Evolutionary conservation across 2,113 vertebrate species (phyloP).

Genomic region (Trogon surrucura): DNA sequence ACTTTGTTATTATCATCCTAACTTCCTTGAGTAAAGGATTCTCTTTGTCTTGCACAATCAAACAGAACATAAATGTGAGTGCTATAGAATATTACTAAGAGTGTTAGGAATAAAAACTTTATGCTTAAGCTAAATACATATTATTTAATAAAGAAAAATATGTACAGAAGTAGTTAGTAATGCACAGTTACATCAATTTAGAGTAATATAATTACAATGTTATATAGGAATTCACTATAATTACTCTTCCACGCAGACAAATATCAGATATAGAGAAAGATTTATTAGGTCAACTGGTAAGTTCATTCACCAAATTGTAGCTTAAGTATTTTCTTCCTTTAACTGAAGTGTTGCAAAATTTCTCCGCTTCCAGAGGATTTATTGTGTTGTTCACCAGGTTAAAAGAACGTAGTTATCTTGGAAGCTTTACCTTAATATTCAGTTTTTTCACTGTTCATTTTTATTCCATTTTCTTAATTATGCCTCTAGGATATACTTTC

Average conservation of each 20-base stretch:
- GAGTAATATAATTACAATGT: neutral
- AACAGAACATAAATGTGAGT: neutral
- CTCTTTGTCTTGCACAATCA: neutral
- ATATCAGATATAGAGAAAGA: neutral
- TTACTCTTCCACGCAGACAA: neutral
- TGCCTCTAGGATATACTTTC: neutral
- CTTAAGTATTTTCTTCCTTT: neutral
- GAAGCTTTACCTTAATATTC: neutral
- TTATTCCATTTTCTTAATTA: neutral
- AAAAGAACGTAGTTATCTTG: neutral
- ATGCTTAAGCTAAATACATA: fast-evolving
- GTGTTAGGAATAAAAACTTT: neutral
- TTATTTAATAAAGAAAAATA: neutral
- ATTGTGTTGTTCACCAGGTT: neutral
- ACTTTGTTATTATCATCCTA: neutral
- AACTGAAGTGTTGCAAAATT: neutral
- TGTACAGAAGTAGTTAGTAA: neutral
- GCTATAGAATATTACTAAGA: neutral
- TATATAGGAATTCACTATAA: neutral
- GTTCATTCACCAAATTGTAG: neutral
- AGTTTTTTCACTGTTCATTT: neutral
- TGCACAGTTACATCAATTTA: neutral
- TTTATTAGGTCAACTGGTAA: neutral
- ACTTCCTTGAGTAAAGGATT: neutral
- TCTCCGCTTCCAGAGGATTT: neutral